Evolutionary conservation across 2,113 vertebrate species (phyloP).

Genomic region (Phalacrocorax pelagicus): DNA sequence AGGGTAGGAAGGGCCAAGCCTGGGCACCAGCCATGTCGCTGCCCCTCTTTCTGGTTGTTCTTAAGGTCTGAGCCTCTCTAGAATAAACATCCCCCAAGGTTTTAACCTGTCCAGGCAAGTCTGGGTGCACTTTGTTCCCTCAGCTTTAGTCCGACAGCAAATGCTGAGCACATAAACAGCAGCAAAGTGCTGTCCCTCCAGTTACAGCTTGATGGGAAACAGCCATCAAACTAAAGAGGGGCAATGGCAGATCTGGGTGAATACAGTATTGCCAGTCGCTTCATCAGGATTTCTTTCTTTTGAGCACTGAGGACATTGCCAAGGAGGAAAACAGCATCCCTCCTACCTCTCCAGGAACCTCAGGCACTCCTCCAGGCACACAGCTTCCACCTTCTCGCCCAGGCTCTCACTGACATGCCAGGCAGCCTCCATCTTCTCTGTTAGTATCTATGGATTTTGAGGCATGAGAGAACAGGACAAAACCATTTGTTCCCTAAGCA

Average conservation of each 20-base stretch:
- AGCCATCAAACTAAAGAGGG: background rate
- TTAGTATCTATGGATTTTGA: constrained; percentile 35
- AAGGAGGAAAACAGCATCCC: background rate
- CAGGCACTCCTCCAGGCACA: constrained; percentile 23
- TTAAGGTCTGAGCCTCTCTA: background rate
- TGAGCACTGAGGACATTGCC: background rate
- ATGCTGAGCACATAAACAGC: background rate
- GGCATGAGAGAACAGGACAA: background rate
- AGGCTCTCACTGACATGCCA: background rate
- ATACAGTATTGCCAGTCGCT: background rate
- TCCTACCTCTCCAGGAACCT: constrained; percentile 60
- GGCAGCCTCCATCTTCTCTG: background rate
- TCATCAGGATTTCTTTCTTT: background rate
- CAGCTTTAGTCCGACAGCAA: background rate
- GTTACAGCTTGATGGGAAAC: background rate
- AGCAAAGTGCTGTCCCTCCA: accelerated
- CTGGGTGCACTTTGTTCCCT: background rate
- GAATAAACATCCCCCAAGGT: background rate
- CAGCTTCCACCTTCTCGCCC: background rate
- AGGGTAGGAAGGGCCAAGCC: background rate
- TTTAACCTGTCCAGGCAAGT: background rate
- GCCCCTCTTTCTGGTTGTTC: background rate
- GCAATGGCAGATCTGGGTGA: background rate
- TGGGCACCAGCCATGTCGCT: background rate
- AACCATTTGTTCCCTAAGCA: background rate